These are phyloP conservation scores for Zaprionus taronus DNA, from an alignment of 1,140 invertebrate genomes.

Conservation along the genomic window DNA sequence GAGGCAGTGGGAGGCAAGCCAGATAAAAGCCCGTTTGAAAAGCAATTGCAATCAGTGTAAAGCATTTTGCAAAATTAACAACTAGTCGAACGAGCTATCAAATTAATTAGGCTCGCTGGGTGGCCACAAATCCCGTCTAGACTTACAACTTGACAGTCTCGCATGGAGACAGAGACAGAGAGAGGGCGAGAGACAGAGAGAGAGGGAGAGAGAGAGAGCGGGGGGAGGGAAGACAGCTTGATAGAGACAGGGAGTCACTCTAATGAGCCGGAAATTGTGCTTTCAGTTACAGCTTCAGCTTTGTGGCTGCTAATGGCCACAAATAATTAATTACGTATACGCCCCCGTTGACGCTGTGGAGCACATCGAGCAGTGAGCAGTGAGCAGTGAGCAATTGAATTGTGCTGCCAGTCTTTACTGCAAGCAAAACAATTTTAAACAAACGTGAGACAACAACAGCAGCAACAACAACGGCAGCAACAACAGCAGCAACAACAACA, in stretches of 20 bases:
- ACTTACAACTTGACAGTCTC: constrained; percentile 13
- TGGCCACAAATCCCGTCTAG: constrained; percentile 27
- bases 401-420: not conserved
- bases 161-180: not conserved
- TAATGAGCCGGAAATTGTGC: constrained; percentile 55
- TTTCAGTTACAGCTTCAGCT: constrained; percentile 15
- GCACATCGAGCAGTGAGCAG: not conserved
- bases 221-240: not conserved
- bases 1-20: not conserved
- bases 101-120: constrained; percentile 48
- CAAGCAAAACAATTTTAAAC: constrained; percentile 2
- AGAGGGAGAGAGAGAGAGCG: too few species aligned
- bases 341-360: constrained; percentile 13
- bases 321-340: constrained; percentile 53
- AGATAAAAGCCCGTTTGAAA: constrained; percentile 8
- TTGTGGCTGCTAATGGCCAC: constrained; percentile 28
- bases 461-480: not conserved
- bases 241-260: constrained; percentile 5
- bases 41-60: constrained; percentile 42
- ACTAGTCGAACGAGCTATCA: constrained; percentile 16
- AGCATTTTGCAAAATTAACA: constrained; percentile 42
- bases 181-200: not conserved
- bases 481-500: constrained; percentile 2
- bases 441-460: constrained; percentile 17
- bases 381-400: constrained; percentile 15